Conservation (phyloP, 2,888 invertebrate genomes). For the Kryphioiulus occultus region DNA sequence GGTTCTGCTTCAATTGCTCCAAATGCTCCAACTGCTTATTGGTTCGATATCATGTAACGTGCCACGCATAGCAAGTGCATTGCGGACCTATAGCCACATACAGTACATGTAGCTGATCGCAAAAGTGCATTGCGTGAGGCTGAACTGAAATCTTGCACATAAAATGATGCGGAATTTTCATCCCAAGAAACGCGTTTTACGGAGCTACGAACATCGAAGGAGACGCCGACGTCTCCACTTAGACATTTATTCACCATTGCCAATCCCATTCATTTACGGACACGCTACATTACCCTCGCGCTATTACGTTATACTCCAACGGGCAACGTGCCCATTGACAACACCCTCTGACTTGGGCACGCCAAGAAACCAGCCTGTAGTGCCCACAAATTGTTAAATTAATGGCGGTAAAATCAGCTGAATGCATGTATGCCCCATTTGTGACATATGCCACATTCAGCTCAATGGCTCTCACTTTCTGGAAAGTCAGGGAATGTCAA, state of each 20-base stretch:
- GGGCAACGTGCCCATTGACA: too few species aligned
- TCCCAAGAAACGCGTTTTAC: neutral
- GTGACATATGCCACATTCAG: too few species aligned
- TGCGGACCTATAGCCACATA: neutral
- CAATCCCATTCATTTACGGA: neutral
- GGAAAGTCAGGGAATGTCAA: too few species aligned
- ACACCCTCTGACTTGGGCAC: too few species aligned
- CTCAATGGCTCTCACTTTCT: too few species aligned
- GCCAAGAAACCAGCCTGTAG: too few species aligned
- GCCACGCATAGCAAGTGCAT: neutral
- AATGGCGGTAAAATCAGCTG: too few species aligned
- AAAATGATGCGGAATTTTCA: neutral
- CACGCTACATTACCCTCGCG: neutral
- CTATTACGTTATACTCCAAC: neutral
- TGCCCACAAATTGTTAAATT: too few species aligned
- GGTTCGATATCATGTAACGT: neutral
- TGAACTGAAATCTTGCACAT: neutral
- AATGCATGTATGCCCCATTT: too few species aligned
- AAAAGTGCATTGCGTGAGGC: neutral
- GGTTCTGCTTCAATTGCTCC: too few species aligned
- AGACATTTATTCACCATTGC: neutral
- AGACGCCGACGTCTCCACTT: neutral
- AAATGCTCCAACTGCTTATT: too few species aligned
- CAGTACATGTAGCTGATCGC: neutral
- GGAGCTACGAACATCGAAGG: constrained; percentile 8